Conservation (phyloP, 2,797 vertebrate genomes). For the Eleutherodactylus coqui region DNA sequence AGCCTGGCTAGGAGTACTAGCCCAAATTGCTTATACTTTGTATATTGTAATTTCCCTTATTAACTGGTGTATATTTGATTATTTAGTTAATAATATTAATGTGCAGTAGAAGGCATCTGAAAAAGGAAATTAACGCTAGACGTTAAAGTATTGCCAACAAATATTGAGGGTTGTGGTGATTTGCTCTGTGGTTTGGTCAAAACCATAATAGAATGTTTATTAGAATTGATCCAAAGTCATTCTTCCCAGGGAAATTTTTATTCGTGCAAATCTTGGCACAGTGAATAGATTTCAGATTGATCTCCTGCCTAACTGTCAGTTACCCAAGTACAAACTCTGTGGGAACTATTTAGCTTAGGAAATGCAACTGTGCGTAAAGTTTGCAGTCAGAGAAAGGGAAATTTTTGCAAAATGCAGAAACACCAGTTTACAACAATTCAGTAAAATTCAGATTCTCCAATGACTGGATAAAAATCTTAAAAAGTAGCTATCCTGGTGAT, state of each 20-base stretch:
- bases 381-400: constrained; percentile 12
- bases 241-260: constrained; percentile 57
- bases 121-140: neutral
- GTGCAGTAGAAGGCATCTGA: neutral
- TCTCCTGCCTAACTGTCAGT: constrained; percentile 54
- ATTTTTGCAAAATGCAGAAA: neutral
- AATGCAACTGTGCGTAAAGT: constrained; percentile 47
- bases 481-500: too few relatives aligned
- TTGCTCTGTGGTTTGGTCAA: constrained; percentile 51
- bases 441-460: neutral
- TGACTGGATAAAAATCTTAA: neutral
- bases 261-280: constrained; percentile 56
- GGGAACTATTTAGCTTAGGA: constrained; percentile 47
- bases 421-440: neutral
- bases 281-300: constrained; percentile 32
- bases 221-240: constrained; percentile 52
- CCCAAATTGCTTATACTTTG: neutral
- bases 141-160: neutral
- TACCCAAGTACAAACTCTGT: constrained; percentile 52
- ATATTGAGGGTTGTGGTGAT: constrained; percentile 33
- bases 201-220: constrained; percentile 57
- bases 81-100: neutral
- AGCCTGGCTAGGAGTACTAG: neutral
- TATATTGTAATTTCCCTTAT: neutral
- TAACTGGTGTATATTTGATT: neutral